These are phyloP conservation scores for Ophioninae sp. DNA, from an alignment of 2,888 invertebrate genomes.

Conservation along the genomic window DNA sequence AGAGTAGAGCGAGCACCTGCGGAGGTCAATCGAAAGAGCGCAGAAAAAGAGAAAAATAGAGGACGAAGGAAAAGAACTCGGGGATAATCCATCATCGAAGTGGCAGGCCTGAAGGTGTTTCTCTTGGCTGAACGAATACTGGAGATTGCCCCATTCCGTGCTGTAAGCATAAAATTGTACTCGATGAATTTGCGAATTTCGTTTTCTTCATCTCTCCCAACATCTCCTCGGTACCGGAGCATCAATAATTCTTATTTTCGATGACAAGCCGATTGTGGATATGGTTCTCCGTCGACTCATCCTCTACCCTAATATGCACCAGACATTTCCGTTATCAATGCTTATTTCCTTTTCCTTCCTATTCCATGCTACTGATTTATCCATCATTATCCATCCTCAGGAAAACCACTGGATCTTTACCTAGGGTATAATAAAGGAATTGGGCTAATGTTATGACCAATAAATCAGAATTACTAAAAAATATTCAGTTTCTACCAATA, in stretches of 20 bases:
- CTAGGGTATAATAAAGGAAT: slow-evolving; percentile 7
- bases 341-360: neutral
- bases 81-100: slow-evolving; percentile 56
- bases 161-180: slow-evolving; percentile 48
- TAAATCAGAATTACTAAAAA: too few species aligned
- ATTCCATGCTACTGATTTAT: slow-evolving; percentile 34
- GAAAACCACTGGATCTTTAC: neutral
- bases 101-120: slow-evolving; percentile 55
- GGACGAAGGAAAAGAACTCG: slow-evolving; percentile 29
- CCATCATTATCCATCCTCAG: neutral
- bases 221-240: neutral
- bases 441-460: too few species aligned
- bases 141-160: slow-evolving; percentile 48
- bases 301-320: slow-evolving; percentile 9
- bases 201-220: slow-evolving; percentile 15
- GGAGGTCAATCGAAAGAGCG: neutral
- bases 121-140: slow-evolving; percentile 50
- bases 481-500: too few species aligned
- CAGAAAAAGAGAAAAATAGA: neutral
- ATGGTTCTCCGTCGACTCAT: slow-evolving; percentile 26
- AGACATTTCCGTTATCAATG: slow-evolving; percentile 23
- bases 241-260: slow-evolving; percentile 47
- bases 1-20: slow-evolving; percentile 11
- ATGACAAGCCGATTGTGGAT: slow-evolving; percentile 55
- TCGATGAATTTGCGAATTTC: slow-evolving; percentile 53